A percentile compares a stretch with the other conserved stretches of the same genome.
phyloP scores from a whole-genome alignment of 2,888 invertebrate genomes.

The Celastrina argiolus region DNA sequence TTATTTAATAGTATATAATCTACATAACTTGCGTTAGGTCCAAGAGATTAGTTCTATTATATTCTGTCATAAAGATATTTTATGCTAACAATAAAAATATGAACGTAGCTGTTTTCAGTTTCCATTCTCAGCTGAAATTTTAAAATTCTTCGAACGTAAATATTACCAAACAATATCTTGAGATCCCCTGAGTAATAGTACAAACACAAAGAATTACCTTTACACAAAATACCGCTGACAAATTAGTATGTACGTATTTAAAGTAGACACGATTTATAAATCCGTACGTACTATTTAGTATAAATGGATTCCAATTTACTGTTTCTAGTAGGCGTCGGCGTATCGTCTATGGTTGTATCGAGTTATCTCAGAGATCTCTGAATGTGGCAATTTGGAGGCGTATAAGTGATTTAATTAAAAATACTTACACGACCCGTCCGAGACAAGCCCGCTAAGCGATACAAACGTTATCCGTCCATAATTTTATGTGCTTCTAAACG shows the following conservation, averaged over 20 bases:
- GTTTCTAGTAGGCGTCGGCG: conserved; percentile 24
- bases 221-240: neutral
- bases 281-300: conserved; percentile 5
- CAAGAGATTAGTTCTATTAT: too few relatives aligned
- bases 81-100: too few relatives aligned
- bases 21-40: neutral
- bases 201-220: neutral
- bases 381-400: conserved; percentile 60
- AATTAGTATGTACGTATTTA: neutral
- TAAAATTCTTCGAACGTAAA: too few relatives aligned
- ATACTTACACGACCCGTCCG: conserved; percentile 49
- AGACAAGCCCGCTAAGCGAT: conserved; percentile 56
- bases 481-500: conserved; percentile 74
- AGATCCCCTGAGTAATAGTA: neutral
- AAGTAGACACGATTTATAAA: neutral
- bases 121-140: too few relatives aligned
- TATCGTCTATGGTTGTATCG: conserved; percentile 24
- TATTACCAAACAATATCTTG: neutral
- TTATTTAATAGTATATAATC: neutral
- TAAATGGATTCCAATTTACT: conserved; percentile 15
- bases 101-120: too few relatives aligned
- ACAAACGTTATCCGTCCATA: conserved; percentile 64
- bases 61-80: too few relatives aligned
- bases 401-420: conserved; percentile 55
- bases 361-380: conserved; percentile 56